Evolutionary conservation across 1,140 invertebrate species (phyloP), one percentile per base, ranked within the genome.

Genomic region (Leptinotarsa undecemlineata): DNA sequence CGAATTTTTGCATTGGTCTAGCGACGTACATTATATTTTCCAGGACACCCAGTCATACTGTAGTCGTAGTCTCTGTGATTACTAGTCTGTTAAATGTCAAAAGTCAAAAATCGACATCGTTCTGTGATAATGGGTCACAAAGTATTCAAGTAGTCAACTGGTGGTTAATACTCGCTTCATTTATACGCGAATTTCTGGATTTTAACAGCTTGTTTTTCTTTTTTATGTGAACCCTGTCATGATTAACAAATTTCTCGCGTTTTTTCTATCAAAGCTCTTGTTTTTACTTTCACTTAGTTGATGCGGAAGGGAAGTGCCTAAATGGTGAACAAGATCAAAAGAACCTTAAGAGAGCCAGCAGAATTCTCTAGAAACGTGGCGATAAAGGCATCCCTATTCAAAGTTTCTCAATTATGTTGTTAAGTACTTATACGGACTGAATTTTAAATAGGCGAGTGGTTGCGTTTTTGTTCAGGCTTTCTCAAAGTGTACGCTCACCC

Each of bases 381-480:
- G 68, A 69, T 69, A 69, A 69, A 48, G 68, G 68, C 68, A n/a
- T 72, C 72, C 60, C 68, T 76, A 76, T 76, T 76, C 73, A 76
- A 76, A 76, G 75, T 76, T 76, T 76, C 75, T 72, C 75, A 73
- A 76, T 76, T 76, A 76, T 76, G 75, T 76, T 76, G 75, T 73
- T 76, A 76, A 76, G 75, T 76, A 76, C 75, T 76, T 76, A 66
- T 76, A 76, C 72, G 75, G 71, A 76, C 72, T 76, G 75, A 76
- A 76, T 76, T 76, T 76, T 76, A 76, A 76, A 76, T 73, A 76
- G 75, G 75, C 69, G 72, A 73, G 66, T 68, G 72, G 71, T 67
- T 47, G 63, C 61, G 71, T 76, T 76, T 76, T 76, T 72, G 71
- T 60, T 61, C 42, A n/a, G 47, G 21, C 14, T 4, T 64, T 64